These are phyloP conservation scores for Oreochromis spilurus DNA, from an alignment of 2,113 vertebrate species.

Conservation along the genomic window DNA sequence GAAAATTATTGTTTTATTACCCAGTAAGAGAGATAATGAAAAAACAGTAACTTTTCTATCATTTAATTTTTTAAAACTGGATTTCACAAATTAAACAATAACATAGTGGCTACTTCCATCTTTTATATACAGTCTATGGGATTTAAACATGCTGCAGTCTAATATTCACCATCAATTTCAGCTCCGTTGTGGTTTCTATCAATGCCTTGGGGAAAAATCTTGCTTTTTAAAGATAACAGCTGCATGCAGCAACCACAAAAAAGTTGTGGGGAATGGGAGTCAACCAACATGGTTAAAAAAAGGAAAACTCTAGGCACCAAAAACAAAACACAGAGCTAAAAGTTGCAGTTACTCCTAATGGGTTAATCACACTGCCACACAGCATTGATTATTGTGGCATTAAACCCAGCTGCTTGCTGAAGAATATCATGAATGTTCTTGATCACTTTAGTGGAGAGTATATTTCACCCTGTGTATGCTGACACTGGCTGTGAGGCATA, in stretches of 20 bases:
- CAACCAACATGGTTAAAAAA: neutral
- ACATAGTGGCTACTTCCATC: neutral
- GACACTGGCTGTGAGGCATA: neutral
- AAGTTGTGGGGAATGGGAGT: neutral
- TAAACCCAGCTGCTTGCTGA: neutral
- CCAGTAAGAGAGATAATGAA: neutral
- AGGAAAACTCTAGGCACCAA: accelerated
- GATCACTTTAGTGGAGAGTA: neutral
- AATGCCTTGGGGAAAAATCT: neutral
- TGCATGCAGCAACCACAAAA: neutral
- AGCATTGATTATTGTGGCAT: neutral
- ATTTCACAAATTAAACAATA: neutral
- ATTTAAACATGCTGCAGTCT: neutral
- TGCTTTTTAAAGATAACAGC: neutral
- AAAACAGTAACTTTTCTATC: neutral
- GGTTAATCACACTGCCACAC: neutral
- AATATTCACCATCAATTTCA: neutral
- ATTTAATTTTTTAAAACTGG: neutral
- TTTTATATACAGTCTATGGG: neutral
- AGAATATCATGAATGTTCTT: neutral
- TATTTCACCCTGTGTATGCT: neutral
- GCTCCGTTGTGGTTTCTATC: neutral
- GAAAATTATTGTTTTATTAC: accelerated
- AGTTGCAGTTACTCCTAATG: neutral
- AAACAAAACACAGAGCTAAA: neutral